Conservation (phyloP, 2,888 invertebrate genomes). For the Ecliptopera silaceata region DNA sequence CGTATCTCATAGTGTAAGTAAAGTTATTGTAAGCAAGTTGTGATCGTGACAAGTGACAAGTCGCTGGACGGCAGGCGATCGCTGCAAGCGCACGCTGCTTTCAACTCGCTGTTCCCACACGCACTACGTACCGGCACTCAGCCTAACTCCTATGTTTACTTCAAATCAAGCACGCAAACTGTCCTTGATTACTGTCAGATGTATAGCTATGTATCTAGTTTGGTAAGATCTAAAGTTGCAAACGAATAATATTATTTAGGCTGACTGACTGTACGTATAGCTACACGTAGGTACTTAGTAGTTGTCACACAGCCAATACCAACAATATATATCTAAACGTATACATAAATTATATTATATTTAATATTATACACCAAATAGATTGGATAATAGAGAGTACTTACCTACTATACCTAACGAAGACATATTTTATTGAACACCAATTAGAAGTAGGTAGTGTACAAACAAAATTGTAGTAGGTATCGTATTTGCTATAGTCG, state of each 20-base stretch:
- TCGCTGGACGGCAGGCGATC: constrained; percentile 17
- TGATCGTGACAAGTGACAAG: constrained; percentile 25
- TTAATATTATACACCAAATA: constrained; percentile 33
- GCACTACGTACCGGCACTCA: too few relatives aligned
- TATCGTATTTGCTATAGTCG: constrained; percentile 30
- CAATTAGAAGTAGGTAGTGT: constrained; percentile 72
- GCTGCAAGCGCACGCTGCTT: constrained; percentile 3
- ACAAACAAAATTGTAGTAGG: constrained; percentile 54
- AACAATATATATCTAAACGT: constrained; percentile 7
- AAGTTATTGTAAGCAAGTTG: constrained; percentile 27
- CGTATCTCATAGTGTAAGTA: constrained; percentile 17
- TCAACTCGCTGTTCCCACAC: background rate
- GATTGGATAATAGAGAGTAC: constrained; percentile 34
- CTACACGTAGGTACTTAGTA: constrained; percentile 6
- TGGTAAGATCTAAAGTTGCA: too few relatives aligned
- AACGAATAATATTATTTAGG: constrained; percentile 5
- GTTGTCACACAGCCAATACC: background rate
- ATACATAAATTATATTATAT: constrained; percentile 33
- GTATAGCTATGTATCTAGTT: too few relatives aligned
- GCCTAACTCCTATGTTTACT: constrained; percentile 5
- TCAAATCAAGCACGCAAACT: too few relatives aligned
- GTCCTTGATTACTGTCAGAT: too few relatives aligned
- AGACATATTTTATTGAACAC: constrained; percentile 74
- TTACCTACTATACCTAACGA: constrained; percentile 47
- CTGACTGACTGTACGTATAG: constrained; percentile 2